Percentiles rank a stretch among this genome's conserved stretches.
phyloP scores from a whole-genome alignment of 2,888 invertebrate genomes.

The Drosophila falleni region DNA sequence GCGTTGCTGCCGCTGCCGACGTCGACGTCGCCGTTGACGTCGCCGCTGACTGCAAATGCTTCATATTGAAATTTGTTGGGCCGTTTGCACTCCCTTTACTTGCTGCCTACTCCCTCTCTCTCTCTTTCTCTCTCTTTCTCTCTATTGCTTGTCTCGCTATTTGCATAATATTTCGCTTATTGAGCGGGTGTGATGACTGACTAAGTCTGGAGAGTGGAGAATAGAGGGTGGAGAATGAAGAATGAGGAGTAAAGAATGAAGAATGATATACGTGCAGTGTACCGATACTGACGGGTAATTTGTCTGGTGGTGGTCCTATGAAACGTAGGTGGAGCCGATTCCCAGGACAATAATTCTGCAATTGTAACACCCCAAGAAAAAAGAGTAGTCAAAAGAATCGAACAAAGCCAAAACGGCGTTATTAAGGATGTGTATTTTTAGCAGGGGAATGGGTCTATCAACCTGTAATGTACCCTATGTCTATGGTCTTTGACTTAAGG shows the following conservation, averaged over 20 bases:
- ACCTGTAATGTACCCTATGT: conserved; percentile 40
- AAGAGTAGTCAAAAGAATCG: conserved; percentile 8
- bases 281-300: conserved; percentile 1
- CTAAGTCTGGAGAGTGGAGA: conserved; percentile 2
- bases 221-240: neutral
- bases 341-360: conserved; percentile 81
- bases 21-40: conserved; percentile 16
- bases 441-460: conserved; percentile 56
- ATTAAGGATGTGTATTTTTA: conserved; percentile 65
- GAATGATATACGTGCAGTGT: neutral
- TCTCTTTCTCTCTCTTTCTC: neutral
- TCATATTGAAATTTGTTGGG: conserved; percentile 60
- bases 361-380: conserved; percentile 66
- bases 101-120: neutral
- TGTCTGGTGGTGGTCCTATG: conserved; percentile 67
- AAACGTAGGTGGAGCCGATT: conserved; percentile 74
- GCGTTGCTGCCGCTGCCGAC: conserved; percentile 24
- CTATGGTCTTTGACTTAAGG: conserved; percentile 62
- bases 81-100: conserved; percentile 29
- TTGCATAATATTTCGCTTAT: conserved; percentile 56
- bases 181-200: conserved; percentile 45
- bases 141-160: conserved; percentile 21
- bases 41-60: conserved; percentile 36
- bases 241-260: neutral
- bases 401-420: conserved; percentile 52